A percentile compares a stretch with the other conserved stretches of the same genome.
phyloP scores from a whole-genome alignment of 2,113 vertebrate genomes.

The Python bivittatus region DNA sequence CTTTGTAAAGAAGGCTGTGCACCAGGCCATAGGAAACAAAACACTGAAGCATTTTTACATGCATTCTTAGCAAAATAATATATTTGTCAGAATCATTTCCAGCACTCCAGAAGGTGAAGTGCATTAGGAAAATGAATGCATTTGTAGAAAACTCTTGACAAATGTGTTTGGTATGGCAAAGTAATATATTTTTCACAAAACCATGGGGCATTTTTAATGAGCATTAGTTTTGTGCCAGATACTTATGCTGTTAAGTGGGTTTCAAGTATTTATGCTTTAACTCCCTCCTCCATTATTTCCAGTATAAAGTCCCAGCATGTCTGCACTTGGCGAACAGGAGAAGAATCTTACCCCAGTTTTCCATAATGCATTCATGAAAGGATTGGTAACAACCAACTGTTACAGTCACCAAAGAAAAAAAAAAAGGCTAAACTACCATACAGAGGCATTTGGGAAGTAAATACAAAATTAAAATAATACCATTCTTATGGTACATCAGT shows the following conservation, averaged over 20 bases:
- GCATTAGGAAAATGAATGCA: constrained; percentile 27
- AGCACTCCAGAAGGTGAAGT: constrained; percentile 42
- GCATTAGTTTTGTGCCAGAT: constrained; percentile 47
- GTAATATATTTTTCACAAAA: constrained; percentile 36
- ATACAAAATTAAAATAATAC: constrained; percentile 65
- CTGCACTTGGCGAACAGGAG: constrained; percentile 69
- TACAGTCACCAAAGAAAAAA: constrained; percentile 47
- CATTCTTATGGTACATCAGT: constrained; percentile 62
- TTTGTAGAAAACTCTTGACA: constrained; percentile 45
- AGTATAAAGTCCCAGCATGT: constrained; percentile 73
- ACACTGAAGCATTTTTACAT: constrained; percentile 40
- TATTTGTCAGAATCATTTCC: constrained; percentile 27
- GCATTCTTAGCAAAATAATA: constrained; percentile 50
- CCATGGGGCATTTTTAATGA: constrained; percentile 36
- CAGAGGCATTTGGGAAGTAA: constrained; percentile 65
- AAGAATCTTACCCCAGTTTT: constrained; percentile 74
- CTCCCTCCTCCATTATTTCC: constrained; percentile 59
- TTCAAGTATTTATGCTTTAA: constrained; percentile 67
- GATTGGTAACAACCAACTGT: constrained; percentile 73
- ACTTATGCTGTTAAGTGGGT: constrained; percentile 49
- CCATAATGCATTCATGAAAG: constrained; percentile 73
- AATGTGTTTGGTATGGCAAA: constrained; percentile 48
- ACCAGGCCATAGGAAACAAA: constrained; percentile 30
- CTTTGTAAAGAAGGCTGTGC: constrained; percentile 34
- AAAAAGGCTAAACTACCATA: constrained; percentile 57